Evolutionary conservation across 2,888 invertebrate species (phyloP).

Genomic region (Phengaris arion): DNA sequence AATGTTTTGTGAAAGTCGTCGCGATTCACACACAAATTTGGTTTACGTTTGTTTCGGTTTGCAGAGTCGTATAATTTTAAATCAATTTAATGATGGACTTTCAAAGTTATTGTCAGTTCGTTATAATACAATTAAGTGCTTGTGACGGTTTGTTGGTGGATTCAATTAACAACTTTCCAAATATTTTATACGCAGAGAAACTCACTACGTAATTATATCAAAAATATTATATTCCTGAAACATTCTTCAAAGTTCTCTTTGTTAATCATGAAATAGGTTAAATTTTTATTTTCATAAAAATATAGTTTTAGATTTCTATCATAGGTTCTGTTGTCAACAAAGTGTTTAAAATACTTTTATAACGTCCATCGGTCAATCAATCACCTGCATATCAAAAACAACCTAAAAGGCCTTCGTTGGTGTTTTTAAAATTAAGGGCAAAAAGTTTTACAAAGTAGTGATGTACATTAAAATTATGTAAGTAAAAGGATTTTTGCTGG

Average conservation of each 20-base stretch:
- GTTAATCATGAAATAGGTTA: background rate
- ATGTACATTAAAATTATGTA: too few relatives aligned
- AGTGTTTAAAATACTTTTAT: too few relatives aligned
- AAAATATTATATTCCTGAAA: background rate
- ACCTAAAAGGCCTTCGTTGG: background rate
- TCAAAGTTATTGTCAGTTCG: conserved; percentile 58
- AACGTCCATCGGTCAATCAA: too few relatives aligned
- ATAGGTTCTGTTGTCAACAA: too few relatives aligned
- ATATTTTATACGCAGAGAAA: conserved; percentile 50
- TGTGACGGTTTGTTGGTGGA: conserved; percentile 57
- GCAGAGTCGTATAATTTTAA: conserved; percentile 50
- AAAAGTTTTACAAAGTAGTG: too few relatives aligned
- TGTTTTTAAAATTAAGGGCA: too few relatives aligned
- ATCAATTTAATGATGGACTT: conserved; percentile 61
- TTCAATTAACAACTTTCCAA: conserved; percentile 58
- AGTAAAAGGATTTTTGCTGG: too few relatives aligned
- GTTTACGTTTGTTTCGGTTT: conserved; percentile 39
- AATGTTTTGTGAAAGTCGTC: conserved; percentile 14
- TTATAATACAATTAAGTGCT: conserved; percentile 60
- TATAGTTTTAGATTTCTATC: too few relatives aligned
- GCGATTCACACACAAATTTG: conserved; percentile 6
- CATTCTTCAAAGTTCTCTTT: conserved; percentile 5
- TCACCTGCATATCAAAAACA: too few relatives aligned
- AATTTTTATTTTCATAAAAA: background rate
- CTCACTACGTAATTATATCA: conserved; percentile 37